Evolutionary conservation across 2,888 invertebrate species (phyloP).

Genomic region (Bimastos eiseni): DNA sequence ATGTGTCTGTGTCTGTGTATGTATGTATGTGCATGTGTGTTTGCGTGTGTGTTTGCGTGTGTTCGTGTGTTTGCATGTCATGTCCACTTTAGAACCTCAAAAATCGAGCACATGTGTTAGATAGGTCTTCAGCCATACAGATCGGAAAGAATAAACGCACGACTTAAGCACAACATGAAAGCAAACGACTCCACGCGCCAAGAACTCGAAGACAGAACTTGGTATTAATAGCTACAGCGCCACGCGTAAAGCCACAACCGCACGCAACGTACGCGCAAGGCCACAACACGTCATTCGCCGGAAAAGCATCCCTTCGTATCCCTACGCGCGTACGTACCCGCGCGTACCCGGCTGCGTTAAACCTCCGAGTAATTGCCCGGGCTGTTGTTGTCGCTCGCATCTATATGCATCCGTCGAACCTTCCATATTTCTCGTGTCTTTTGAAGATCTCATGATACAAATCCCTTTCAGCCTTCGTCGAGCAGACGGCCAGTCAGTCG

Average conservation of each 20-base stretch:
- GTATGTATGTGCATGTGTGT: too few species aligned
- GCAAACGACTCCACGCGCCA: neutral
- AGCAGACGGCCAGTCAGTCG: neutral
- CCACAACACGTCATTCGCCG: neutral
- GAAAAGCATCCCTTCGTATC: neutral
- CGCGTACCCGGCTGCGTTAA: neutral
- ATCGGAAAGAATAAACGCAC: neutral
- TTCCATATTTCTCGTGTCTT: slow-evolving; percentile 5
- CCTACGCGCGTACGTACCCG: neutral
- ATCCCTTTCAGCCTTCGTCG: neutral
- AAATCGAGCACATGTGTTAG: neutral
- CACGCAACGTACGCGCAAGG: neutral
- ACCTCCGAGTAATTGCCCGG: neutral
- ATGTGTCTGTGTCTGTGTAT: too few species aligned
- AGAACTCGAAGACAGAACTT: too few species aligned
- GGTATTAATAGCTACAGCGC: neutral
- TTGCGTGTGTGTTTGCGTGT: too few species aligned
- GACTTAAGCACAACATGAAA: neutral
- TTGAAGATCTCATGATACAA: neutral
- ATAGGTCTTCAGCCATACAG: neutral
- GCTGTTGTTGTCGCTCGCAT: neutral
- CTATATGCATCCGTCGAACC: neutral
- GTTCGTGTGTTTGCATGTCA: too few species aligned
- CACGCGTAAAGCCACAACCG: neutral
- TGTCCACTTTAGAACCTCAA: neutral